These are phyloP conservation scores for Trachelus stipa DNA, from an alignment of 2,888 invertebrate genomes.

Conservation along the genomic window DNA sequence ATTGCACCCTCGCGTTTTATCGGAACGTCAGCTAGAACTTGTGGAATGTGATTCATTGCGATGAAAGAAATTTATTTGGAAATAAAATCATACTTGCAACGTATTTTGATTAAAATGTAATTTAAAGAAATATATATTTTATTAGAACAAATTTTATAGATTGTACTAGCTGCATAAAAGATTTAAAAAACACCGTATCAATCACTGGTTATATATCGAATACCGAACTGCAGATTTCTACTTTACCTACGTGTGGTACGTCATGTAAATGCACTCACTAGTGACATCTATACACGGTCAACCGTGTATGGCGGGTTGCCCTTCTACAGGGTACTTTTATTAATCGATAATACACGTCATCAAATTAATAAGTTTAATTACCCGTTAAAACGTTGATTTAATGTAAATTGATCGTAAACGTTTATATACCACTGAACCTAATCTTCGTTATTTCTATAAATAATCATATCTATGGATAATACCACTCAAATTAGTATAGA, in stretches of 20 bases:
- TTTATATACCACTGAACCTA: not conserved
- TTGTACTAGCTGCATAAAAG: not conserved
- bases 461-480: not conserved
- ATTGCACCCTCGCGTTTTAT: slow-evolving; percentile 38
- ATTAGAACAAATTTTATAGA: not conserved
- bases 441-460: not conserved
- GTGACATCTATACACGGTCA: not conserved
- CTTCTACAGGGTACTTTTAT: not conserved
- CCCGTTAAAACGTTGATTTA: not conserved
- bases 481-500: not conserved
- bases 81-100: not conserved
- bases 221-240: not conserved
- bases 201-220: not conserved
- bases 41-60: not conserved
- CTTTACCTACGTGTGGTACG: not conserved
- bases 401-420: not conserved
- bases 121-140: not conserved
- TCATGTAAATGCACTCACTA: not conserved
- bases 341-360: not conserved
- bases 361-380: not conserved
- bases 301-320: not conserved
- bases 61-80: not conserved
- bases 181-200: not conserved
- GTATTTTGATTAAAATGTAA: not conserved
- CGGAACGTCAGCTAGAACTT: slow-evolving; percentile 11